Conservation (phyloP, 2,888 invertebrate genomes). For the Lycia hirtaria region DNA sequence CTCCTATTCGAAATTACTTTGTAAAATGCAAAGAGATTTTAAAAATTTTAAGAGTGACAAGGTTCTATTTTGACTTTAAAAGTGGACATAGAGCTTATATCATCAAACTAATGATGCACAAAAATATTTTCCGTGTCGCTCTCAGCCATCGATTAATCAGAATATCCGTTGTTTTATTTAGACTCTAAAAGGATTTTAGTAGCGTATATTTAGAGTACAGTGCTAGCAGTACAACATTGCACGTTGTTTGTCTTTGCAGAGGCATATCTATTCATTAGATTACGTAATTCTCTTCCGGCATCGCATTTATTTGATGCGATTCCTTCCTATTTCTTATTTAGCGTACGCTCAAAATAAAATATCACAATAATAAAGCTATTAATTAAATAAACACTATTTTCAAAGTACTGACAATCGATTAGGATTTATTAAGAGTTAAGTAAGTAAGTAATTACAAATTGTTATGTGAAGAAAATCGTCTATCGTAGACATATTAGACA, state of each 20-base stretch:
- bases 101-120: constrained; percentile 77
- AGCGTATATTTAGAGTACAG: background rate
- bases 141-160: constrained; percentile 80
- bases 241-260: background rate
- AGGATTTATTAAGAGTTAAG: constrained; percentile 77
- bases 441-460: too few species aligned
- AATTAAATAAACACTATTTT: constrained; percentile 8
- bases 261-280: too few species aligned
- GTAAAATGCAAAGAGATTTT: background rate
- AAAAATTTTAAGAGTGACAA: constrained; percentile 1
- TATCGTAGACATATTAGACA: too few species aligned
- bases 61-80: constrained; percentile 7
- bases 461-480: too few species aligned
- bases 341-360: too few species aligned
- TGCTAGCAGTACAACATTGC: background rate
- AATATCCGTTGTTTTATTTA: constrained; percentile 53
- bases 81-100: constrained; percentile 30
- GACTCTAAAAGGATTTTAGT: constrained; percentile 65
- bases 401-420: constrained; percentile 69
- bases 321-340: too few species aligned
- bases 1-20: background rate
- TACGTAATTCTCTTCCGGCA: too few species aligned
- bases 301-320: too few species aligned
- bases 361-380: too few species aligned
- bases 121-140: constrained; percentile 81